phyloP scores from a whole-genome alignment of 1,140 invertebrate genomes.

The Rhopalosiphum padi region DNA sequence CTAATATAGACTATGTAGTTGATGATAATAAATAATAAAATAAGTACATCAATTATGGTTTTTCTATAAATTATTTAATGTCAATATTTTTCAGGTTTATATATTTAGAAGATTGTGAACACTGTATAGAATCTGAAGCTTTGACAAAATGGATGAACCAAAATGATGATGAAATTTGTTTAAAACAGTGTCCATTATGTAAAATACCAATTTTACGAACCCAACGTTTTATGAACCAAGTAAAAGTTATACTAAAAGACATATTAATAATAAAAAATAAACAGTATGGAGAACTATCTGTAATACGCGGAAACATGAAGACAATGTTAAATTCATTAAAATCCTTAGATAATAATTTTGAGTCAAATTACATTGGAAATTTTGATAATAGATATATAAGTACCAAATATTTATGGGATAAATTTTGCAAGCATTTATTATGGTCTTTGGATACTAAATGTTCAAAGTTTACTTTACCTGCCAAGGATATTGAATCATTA shows the following conservation, averaged over 20 bases:
- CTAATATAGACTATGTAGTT: too few species aligned
- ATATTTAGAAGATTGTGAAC: constrained; percentile 71
- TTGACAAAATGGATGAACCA: constrained; percentile 67
- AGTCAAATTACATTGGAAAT: not conserved
- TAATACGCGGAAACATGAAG: not conserved
- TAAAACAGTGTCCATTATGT: constrained; percentile 72
- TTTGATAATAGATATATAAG: not conserved
- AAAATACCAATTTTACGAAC: constrained; percentile 71
- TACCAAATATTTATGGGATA: not conserved
- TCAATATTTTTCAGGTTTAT: constrained; percentile 66
- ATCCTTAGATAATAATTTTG: not conserved
- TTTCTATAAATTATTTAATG: not conserved
- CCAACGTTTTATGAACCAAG: constrained; percentile 68
- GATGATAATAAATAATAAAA: not conserved
- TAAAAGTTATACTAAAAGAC: constrained; percentile 68
- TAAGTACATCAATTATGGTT: not conserved
- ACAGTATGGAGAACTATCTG: constrained; percentile 63
- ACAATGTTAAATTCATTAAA: not conserved
- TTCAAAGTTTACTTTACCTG: not conserved
- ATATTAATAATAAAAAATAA: constrained; percentile 68
- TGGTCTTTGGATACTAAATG: not conserved
- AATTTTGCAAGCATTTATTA: not conserved
- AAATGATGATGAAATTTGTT: constrained; percentile 64
- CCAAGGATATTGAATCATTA: constrained; percentile 24
- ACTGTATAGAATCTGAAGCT: constrained; percentile 69